Evolutionary conservation across 2,113 vertebrate genomes (phyloP).

Genomic region (Melanocharis versteri): DNA sequence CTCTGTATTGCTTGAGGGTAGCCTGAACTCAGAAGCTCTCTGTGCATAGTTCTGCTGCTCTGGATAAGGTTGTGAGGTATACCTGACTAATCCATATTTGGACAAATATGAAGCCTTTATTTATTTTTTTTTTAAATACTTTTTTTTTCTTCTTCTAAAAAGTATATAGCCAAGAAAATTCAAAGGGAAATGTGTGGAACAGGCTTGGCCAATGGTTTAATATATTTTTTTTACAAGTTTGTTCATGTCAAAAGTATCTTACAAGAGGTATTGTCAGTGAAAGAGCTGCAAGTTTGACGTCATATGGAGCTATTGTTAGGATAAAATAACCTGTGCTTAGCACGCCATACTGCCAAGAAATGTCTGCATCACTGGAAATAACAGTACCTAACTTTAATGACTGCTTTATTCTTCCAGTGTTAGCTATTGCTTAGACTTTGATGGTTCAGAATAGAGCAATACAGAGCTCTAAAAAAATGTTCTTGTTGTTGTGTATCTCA

Average conservation of each 20-base stretch:
- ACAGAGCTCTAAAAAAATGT: not conserved
- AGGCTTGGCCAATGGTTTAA: not conserved
- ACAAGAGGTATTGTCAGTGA: not conserved
- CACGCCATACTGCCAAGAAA: not conserved
- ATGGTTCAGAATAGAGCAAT: not conserved
- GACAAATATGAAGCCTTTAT: not conserved
- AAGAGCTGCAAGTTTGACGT: not conserved
- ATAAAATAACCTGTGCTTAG: slow-evolving; percentile 7
- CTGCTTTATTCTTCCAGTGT: not conserved
- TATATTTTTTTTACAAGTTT: not conserved
- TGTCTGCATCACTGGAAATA: not conserved
- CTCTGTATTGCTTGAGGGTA: not conserved
- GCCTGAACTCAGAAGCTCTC: not conserved
- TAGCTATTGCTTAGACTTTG: slow-evolving; percentile 10
- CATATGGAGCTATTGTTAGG: not conserved
- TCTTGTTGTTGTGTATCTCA: not conserved
- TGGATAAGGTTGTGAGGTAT: not conserved
- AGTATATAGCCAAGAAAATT: not conserved
- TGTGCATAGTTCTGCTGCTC: not conserved
- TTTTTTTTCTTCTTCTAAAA: not conserved
- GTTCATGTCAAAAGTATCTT: not conserved
- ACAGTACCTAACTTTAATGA: not conserved
- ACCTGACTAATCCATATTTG: not conserved
- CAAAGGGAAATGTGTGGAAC: not conserved
- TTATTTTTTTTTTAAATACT: not conserved